A percentile compares a stretch with the other conserved stretches of the same genome.
phyloP scores from a whole-genome alignment of 2,113 vertebrate genomes.

The Corydoras maculifer region DNA sequence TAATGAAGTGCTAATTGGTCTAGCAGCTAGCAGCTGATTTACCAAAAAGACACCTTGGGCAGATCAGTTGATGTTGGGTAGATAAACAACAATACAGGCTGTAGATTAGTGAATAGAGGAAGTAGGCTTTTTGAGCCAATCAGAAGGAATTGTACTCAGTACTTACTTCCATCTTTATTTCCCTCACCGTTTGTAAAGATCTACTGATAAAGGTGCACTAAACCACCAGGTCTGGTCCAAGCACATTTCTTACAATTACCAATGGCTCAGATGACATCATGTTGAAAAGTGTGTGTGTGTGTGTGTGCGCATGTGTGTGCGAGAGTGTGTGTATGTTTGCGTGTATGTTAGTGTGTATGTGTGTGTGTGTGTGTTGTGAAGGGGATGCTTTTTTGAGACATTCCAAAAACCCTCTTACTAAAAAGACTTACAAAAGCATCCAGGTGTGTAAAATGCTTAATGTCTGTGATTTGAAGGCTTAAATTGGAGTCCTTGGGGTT shows the following conservation, averaged over 20 bases:
- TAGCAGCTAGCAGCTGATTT: conserved; percentile 33
- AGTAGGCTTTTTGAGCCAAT: conserved; percentile 12
- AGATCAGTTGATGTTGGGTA: conserved; percentile 39
- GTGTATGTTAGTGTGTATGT: too few species aligned
- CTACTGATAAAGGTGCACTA: conserved; percentile 21
- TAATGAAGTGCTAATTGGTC: conserved; percentile 54
- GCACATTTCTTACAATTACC: conserved; percentile 20
- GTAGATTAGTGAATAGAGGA: conserved; percentile 31
- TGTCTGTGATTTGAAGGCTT: conserved; percentile 40
- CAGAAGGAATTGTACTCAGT: conserved; percentile 14
- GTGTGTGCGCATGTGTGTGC: too few species aligned
- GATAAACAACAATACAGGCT: conserved; percentile 36
- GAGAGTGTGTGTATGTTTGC: too few species aligned
- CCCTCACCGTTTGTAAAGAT: conserved; percentile 3
- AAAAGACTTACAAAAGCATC: conserved; percentile 22
- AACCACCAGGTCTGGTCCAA: conserved; percentile 10
- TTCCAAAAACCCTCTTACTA: conserved; percentile 30
- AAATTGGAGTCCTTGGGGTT: conserved; percentile 35
- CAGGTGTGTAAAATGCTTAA: conserved; percentile 42
- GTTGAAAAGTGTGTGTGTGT: too few species aligned
- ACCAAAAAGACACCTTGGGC: conserved; percentile 28
- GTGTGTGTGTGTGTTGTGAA: too few species aligned
- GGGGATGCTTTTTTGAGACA: background rate
- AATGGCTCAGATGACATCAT: background rate
- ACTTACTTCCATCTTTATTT: conserved; percentile 10